A percentile compares a stretch with the other conserved stretches of the same genome.
These are phyloP conservation scores for Falco naumanni DNA, from an alignment of 2,797 vertebrate species.

Conservation along the genomic window DNA sequence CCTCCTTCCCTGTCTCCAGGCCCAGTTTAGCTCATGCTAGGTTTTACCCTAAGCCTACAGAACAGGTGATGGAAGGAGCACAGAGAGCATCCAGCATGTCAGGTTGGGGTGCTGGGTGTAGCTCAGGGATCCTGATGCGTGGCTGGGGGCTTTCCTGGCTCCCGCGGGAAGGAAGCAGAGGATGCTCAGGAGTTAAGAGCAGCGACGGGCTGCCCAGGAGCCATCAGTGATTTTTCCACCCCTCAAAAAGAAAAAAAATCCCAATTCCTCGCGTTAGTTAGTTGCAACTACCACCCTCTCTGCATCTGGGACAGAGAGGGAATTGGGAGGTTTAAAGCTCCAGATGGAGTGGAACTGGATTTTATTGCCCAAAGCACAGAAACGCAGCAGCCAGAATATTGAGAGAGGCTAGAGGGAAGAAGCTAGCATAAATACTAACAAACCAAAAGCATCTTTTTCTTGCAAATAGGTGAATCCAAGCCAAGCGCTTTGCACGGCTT, in stretches of 20 bases:
- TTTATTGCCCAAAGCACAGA: background rate
- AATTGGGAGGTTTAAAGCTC: background rate
- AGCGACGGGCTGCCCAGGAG: background rate
- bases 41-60: background rate
- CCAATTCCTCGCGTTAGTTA: background rate
- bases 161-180: background rate
- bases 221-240: background rate
- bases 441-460: background rate
- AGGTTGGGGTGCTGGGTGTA: background rate
- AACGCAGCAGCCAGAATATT: background rate
- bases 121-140: background rate
- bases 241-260: background rate
- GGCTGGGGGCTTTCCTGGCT: background rate
- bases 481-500: background rate
- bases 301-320: background rate
- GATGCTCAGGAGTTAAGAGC: background rate
- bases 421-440: background rate
- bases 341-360: background rate
- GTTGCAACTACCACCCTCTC: background rate
- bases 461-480: background rate
- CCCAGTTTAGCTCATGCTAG: background rate
- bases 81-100: fast-evolving
- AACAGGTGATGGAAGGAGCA: background rate
- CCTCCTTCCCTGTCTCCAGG: background rate
- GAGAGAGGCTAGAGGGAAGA: background rate